phyloP scores from a whole-genome alignment of 2,113 vertebrate species.

The Salvelinus fontinalis region DNA sequence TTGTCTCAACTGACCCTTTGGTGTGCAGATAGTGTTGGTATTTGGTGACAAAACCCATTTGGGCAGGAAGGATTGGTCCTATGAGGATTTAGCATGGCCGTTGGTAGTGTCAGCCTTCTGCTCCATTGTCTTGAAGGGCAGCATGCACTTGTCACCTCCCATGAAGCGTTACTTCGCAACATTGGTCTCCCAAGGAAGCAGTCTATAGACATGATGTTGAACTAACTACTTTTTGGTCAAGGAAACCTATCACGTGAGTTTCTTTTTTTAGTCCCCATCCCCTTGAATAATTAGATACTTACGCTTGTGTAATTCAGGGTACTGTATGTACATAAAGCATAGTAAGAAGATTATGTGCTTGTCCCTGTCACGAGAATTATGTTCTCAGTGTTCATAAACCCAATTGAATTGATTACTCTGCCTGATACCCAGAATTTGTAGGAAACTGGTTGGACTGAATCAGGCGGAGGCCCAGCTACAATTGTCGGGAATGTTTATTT shows the following conservation, averaged over 20 bases:
- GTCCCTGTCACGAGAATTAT: background rate
- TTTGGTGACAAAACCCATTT: too few species aligned
- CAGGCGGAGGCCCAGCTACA: too few species aligned
- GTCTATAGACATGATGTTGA: background rate
- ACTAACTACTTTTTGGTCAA: too few species aligned
- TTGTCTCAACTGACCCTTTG: conserved; percentile 14
- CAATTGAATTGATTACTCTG: too few species aligned
- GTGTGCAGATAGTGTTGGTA: background rate
- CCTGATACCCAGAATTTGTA: too few species aligned
- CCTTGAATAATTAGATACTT: background rate
- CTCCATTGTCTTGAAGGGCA: conserved; percentile 67
- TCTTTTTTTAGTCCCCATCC: background rate
- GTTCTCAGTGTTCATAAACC: too few species aligned
- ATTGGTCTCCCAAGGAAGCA: background rate
- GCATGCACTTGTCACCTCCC: conserved; percentile 67
- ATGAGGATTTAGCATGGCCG: conserved; percentile 36
- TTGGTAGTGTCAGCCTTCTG: conserved; percentile 40
- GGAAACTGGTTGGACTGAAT: too few species aligned
- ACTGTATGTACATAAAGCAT: background rate
- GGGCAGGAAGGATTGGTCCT: background rate
- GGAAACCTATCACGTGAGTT: background rate
- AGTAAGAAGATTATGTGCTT: conserved; percentile 1
- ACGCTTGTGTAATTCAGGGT: background rate
- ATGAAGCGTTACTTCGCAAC: background rate
- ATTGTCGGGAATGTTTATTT: too few species aligned